Base-by-base conservation (phyloP, 2,888 invertebrate genomes). In the Lasius platythorax region DNA sequence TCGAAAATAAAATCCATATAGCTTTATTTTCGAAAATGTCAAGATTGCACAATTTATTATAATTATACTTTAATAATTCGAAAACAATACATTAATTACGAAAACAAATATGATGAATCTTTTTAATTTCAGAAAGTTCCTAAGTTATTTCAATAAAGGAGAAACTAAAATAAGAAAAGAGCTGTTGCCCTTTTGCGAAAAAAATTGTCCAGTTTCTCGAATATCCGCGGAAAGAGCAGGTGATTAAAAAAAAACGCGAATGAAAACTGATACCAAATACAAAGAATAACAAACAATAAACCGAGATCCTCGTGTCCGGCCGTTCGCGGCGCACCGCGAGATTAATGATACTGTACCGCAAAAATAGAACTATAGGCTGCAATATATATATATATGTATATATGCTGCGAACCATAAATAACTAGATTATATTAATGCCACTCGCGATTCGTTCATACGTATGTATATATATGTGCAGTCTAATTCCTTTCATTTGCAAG, bases 341-440 rank as follows among this genome's bases (percentile, higher is more conserved):
- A 84, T 84, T 84, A 46, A 50, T 67, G 50, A 78, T 76, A 84
- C 82, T 53, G 11, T 64, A 63, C 64, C 50, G 82, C 83, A 82
- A 87, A 87, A 87, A 85, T 88, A 86, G 85, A 40, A n/a, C 33
- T 46, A 12, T 18, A 28, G 12, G 30, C 23, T 30, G 58, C 18
- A 75, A 67, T 46, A 23, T 33, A 33, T 33, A 33, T 4, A 33
- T 33, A 33, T 33, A 37, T 37, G 3, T 83, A 50, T 78, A 66
- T 46, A 82, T 46, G 23, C 37, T 33, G 73, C 18, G 1, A 12
- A 15, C 75, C 81, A 86, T 61, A 89, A 84, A 83, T 89, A 84
- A 58, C 15, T 9, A 6, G 58, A 76, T 83, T 81, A 85, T 87
- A 84, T 84, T 63, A 85, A 86, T 67, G 23, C 40, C 23, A 33